These are phyloP conservation scores for Porites divaricata DNA, from an alignment of 92 coral and sea anemone species.

Conservation along the genomic window DNA sequence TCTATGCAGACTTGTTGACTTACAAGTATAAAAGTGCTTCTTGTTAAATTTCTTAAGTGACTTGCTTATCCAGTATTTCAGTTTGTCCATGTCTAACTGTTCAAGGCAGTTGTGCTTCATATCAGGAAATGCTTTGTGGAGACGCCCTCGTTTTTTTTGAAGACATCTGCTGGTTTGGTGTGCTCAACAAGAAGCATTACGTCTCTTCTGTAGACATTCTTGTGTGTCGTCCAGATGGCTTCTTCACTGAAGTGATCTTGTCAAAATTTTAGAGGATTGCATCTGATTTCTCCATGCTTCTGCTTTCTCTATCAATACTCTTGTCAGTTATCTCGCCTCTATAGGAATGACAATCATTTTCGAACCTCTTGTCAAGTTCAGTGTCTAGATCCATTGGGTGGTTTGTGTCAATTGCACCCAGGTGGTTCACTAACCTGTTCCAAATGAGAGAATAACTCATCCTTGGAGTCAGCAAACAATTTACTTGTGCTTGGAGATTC, in stretches of 20 bases:
- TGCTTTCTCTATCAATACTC: conserved; percentile 67
- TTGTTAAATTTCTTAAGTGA: conserved; percentile 22
- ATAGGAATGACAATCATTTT: conserved; percentile 65
- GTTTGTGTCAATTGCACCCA: conserved; percentile 65
- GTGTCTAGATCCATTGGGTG: conserved; percentile 68
- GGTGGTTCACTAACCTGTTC: conserved; percentile 73
- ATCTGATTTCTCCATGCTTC: conserved; percentile 54
- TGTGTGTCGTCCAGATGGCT: conserved; percentile 68
- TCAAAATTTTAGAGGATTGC: conserved; percentile 59
- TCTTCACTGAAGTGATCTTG: conserved; percentile 41
- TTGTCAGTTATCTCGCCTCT: conserved; percentile 61
- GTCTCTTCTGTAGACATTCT: conserved; percentile 62
- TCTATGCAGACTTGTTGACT: background rate
- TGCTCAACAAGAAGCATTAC: conserved; percentile 51
- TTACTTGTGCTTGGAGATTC: conserved; percentile 67
- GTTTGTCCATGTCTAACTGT: conserved; percentile 2
- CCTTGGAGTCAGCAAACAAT: conserved; percentile 70
- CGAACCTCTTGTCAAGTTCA: conserved; percentile 64
- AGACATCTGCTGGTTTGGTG: conserved; percentile 16
- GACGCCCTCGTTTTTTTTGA: conserved; percentile 15
- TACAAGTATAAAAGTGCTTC: conserved; percentile 27
- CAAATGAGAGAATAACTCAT: conserved; percentile 69
- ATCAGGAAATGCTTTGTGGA: conserved; percentile 23
- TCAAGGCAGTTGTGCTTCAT: conserved; percentile 26
- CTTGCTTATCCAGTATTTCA: conserved; percentile 23